Evolutionary conservation across 2,113 vertebrate genomes (phyloP).

Genomic region (Megaptera novaeangliae): DNA sequence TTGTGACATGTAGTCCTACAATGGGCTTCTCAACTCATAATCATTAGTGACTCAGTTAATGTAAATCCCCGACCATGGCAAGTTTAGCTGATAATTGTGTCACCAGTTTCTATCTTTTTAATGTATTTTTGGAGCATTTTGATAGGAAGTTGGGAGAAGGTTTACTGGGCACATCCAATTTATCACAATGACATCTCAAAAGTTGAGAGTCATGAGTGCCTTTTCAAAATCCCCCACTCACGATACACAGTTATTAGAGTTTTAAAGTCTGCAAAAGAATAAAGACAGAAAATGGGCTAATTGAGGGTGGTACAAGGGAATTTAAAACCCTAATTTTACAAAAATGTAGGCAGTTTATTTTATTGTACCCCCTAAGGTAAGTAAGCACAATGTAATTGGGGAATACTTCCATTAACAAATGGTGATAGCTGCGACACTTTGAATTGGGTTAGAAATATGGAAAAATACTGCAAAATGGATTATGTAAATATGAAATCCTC

Average conservation of each 20-base stretch:
- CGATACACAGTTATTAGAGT: neutral
- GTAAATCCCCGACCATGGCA: neutral
- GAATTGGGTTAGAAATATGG: conserved; percentile 62
- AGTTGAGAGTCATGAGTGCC: neutral
- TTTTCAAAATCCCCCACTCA: conserved; percentile 41
- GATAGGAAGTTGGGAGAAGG: neutral
- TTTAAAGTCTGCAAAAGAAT: conserved; percentile 52
- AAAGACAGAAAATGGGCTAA: conserved; percentile 73
- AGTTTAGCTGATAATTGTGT: neutral
- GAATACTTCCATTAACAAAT: conserved; percentile 50
- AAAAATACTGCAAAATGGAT: conserved; percentile 17
- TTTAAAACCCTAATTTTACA: conserved; percentile 64
- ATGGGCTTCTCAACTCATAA: neutral
- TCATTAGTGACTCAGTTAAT: neutral
- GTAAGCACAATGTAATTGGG: conserved; percentile 63
- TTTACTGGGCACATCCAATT: neutral
- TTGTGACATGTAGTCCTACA: neutral
- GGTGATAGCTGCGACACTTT: neutral
- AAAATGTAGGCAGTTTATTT: conserved; percentile 61
- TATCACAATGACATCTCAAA: neutral
- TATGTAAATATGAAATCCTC: neutral
- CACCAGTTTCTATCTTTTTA: neutral
- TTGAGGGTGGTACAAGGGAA: conserved; percentile 65
- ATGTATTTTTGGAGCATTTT: neutral
- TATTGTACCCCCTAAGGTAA: conserved; percentile 67